Evolutionary conservation across 2,888 invertebrate genomes (phyloP).

Genomic region (Pollenia labialis): DNA sequence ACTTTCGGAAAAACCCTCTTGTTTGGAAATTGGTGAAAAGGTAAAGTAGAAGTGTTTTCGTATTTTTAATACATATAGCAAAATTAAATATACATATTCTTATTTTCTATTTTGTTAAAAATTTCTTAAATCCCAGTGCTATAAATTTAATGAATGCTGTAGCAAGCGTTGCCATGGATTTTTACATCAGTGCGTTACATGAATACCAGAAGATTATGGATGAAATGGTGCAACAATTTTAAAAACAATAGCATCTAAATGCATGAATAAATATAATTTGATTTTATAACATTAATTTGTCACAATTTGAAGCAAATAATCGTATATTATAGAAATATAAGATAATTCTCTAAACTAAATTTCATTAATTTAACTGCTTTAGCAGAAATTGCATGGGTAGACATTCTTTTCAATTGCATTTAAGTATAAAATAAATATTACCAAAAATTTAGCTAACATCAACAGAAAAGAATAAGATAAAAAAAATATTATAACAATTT

Average conservation of each 20-base stretch:
- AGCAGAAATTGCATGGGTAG: too few species aligned
- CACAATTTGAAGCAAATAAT: neutral
- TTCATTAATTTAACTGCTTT: neutral
- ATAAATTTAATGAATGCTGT: constrained; percentile 79
- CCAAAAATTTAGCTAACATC: neutral
- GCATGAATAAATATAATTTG: too few species aligned
- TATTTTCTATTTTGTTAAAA: neutral
- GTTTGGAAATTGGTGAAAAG: constrained; percentile 76
- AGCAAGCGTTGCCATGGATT: constrained; percentile 80
- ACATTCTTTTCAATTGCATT: constrained; percentile 1
- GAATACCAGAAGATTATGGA: constrained; percentile 24
- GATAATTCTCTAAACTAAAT: too few species aligned
- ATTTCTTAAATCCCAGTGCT: constrained; percentile 78
- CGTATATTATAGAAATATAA: too few species aligned
- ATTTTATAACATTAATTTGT: neutral
- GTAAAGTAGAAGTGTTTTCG: constrained; percentile 56
- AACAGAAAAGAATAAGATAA: neutral
- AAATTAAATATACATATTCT: too few species aligned
- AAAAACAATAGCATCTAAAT: neutral
- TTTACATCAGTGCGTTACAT: constrained; percentile 82
- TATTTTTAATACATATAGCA: too few species aligned
- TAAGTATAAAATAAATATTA: neutral
- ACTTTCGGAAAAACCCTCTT: constrained; percentile 43
- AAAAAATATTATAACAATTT: neutral
- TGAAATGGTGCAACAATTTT: neutral